phyloP scores from a whole-genome alignment of 2,888 invertebrate genomes.

The Polyommatus iphigenia region DNA sequence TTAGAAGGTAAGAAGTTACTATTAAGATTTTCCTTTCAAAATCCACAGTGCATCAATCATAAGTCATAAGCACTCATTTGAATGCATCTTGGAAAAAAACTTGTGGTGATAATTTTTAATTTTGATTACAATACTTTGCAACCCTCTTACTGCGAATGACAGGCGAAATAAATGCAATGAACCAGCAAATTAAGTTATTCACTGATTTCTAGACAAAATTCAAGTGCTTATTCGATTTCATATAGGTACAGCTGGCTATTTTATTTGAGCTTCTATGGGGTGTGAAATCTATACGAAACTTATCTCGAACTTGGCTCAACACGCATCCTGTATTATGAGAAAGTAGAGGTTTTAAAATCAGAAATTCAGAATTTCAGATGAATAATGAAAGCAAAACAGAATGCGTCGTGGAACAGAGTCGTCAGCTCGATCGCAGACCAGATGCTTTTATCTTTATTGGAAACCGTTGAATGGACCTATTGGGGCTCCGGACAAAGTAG shows the following conservation, averaged over 20 bases:
- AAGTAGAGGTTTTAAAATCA: neutral
- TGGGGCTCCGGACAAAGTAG: conserved; percentile 16
- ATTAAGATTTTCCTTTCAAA: no score
- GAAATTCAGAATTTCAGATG: neutral
- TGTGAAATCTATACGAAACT: no score
- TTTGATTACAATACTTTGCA: neutral
- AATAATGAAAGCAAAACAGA: conserved; percentile 3
- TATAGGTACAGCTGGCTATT: neutral
- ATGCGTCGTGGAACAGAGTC: neutral
- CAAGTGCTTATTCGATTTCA: neutral
- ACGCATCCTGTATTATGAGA: no score
- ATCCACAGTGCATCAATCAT: no score
- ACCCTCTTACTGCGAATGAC: conserved; percentile 1
- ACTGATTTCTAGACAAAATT: neutral
- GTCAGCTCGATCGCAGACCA: conserved; percentile 2
- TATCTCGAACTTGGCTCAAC: no score
- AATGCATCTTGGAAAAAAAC: neutral
- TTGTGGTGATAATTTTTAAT: neutral
- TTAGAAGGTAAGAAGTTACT: no score
- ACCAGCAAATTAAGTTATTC: conserved; percentile 5
- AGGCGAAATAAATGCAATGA: conserved; percentile 6
- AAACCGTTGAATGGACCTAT: conserved; percentile 27
- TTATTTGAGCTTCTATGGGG: no score
- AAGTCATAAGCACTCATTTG: neutral
- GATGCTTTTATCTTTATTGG: conserved; percentile 30